Evolutionary conservation across 2,888 invertebrate species (phyloP).

Genomic region (Leuctra nigra): DNA sequence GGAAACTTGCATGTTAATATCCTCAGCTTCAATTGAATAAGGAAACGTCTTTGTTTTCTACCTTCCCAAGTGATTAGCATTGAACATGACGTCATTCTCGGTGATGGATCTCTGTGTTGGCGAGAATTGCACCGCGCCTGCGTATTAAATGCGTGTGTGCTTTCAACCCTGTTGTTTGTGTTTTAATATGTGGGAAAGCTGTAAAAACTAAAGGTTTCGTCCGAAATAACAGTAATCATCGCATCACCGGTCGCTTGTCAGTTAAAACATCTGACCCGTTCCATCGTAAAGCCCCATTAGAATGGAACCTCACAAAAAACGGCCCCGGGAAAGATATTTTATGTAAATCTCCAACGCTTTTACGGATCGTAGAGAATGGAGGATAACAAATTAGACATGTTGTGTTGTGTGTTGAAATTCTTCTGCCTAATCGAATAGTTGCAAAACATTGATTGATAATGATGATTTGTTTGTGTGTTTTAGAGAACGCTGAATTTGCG

Average conservation of each 20-base stretch:
- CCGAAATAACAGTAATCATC: slow-evolving; percentile 12
- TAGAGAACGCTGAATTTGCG: too few relatives aligned
- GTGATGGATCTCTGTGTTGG: too few relatives aligned
- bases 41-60: too few relatives aligned
- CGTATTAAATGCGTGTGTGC: slow-evolving; percentile 8
- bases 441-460: too few relatives aligned
- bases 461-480: too few relatives aligned
- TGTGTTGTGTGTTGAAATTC: too few relatives aligned
- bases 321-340: not conserved
- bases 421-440: too few relatives aligned
- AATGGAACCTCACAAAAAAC: not conserved
- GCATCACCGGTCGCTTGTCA: slow-evolving; percentile 5
- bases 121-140: too few relatives aligned
- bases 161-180: slow-evolving; percentile 1
- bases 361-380: not conserved
- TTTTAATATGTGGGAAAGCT: slow-evolving; percentile 10
- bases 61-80: too few relatives aligned
- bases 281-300: slow-evolving; percentile 9
- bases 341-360: slow-evolving; percentile 2
- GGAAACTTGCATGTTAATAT: too few relatives aligned
- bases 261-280: slow-evolving; percentile 7
- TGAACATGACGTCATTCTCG: too few relatives aligned
- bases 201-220: slow-evolving; percentile 8
- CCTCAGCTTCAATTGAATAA: too few relatives aligned
- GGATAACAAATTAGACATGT: slow-evolving; percentile 6